These are phyloP conservation scores for Microtus pennsylvanicus DNA, from an alignment of 2,113 vertebrate genomes.

Conservation along the genomic window DNA sequence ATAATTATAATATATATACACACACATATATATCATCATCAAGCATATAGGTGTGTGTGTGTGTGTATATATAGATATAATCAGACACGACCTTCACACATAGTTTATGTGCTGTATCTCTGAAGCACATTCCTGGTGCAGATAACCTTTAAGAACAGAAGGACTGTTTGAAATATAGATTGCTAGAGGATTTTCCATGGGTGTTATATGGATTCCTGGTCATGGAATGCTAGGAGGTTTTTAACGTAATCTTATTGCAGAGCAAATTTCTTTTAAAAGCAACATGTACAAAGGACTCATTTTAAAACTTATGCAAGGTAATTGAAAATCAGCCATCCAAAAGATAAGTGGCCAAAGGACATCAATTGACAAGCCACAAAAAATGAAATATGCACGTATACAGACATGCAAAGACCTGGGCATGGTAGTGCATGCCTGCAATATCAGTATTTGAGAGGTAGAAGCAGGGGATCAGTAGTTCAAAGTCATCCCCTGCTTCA, in stretches of 20 bases:
- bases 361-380: neutral
- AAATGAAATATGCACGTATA: neutral
- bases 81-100: neutral
- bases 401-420: neutral
- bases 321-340: neutral
- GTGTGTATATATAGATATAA: neutral
- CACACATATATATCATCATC: no score
- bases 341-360: neutral
- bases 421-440: neutral
- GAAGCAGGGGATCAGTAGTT: neutral
- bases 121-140: no score
- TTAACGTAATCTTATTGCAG: neutral
- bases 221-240: neutral
- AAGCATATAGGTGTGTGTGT: no score
- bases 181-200: conserved; percentile 20
- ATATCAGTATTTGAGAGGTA: neutral
- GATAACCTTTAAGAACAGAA: conserved; percentile 33
- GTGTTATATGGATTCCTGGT: conserved; percentile 35
- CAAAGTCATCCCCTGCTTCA: neutral
- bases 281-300: neutral
- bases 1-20: no score
- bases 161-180: conserved; percentile 45
- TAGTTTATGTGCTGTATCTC: neutral
- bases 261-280: neutral
- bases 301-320: neutral